Percentiles rank a stretch among this genome's conserved stretches.
Conservation (phyloP, 2,113 vertebrate species). For the Laterallus jamaicensis region DNA sequence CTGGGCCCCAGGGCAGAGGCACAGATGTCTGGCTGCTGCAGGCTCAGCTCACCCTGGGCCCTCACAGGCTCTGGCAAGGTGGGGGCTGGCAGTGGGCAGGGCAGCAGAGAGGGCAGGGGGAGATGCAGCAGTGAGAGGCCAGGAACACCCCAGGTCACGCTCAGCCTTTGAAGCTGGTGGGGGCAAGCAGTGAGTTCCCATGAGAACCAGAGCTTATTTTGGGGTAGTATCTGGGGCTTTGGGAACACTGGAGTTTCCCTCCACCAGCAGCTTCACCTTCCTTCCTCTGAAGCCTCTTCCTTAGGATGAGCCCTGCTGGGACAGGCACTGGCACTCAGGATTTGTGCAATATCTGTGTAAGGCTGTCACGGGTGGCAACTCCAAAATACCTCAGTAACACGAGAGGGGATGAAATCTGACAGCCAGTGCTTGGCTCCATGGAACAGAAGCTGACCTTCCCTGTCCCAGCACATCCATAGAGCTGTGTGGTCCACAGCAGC, state of each 20-base stretch:
- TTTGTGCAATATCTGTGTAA: not conserved
- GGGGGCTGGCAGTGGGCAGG: not conserved
- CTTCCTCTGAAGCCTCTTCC: not conserved
- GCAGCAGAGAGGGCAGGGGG: not conserved
- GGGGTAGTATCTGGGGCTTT: not conserved
- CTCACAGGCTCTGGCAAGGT: not conserved
- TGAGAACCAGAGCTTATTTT: not conserved
- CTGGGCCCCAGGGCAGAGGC: not conserved
- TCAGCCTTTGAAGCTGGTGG: not conserved
- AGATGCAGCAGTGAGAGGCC: not conserved
- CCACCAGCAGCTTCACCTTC: not conserved
- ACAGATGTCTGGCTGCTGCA: rapidly evolving
- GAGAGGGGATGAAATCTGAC: not conserved
- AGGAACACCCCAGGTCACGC: not conserved
- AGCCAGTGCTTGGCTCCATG: rapidly evolving
- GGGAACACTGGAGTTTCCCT: not conserved
- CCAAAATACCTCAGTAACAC: rapidly evolving
- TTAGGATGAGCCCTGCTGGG: not conserved
- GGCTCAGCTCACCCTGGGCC: not conserved
- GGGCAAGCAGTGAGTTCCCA: not conserved
- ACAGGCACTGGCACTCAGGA: not conserved
- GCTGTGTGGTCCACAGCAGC: not conserved
- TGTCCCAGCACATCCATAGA: rapidly evolving
- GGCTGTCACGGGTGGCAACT: not conserved
- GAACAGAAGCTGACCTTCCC: not conserved